Evolutionary conservation across 2,888 invertebrate genomes (phyloP).

Genomic region (Diogma glabrata): DNA sequence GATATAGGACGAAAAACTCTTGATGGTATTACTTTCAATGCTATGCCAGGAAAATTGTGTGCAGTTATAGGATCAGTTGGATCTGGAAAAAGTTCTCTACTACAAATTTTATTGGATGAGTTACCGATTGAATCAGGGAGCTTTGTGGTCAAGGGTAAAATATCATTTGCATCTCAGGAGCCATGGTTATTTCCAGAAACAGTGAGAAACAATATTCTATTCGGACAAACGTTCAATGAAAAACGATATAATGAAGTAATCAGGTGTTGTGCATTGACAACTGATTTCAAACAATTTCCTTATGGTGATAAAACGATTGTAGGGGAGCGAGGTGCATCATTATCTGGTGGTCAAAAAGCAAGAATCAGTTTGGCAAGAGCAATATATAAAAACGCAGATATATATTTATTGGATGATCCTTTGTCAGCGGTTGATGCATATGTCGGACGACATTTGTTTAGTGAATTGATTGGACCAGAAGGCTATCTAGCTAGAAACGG

Average conservation of each 20-base stretch:
- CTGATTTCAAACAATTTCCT: constrained; percentile 35
- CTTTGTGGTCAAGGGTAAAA: constrained; percentile 40
- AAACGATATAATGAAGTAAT: constrained; percentile 45
- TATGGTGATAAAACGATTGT: constrained; percentile 44
- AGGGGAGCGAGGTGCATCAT: constrained; percentile 56
- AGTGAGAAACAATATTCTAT: constrained; percentile 61
- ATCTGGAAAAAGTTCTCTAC: constrained; percentile 30
- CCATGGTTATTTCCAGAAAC: constrained; percentile 56
- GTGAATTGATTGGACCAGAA: constrained; percentile 51
- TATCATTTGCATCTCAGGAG: constrained; percentile 54
- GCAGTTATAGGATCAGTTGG: constrained; percentile 1
- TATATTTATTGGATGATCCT: constrained; percentile 71
- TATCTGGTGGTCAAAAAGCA: constrained; percentile 2
- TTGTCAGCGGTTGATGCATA: constrained; percentile 67
- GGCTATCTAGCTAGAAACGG: constrained; percentile 42
- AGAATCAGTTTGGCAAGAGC: constrained; percentile 54
- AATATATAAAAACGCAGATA: constrained; percentile 58
- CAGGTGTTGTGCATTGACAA: constrained; percentile 31
- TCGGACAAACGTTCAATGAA: constrained; percentile 49
- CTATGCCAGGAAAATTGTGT: constrained; percentile 4
- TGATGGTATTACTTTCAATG: neutral
- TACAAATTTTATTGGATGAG: constrained; percentile 48
- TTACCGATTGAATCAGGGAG: constrained; percentile 41
- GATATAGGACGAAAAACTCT: constrained; percentile 18
- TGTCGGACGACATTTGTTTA: constrained; percentile 63